Base-by-base conservation (phyloP, 2,888 invertebrate species). In the Pogonocherus hispidulus region DNA sequence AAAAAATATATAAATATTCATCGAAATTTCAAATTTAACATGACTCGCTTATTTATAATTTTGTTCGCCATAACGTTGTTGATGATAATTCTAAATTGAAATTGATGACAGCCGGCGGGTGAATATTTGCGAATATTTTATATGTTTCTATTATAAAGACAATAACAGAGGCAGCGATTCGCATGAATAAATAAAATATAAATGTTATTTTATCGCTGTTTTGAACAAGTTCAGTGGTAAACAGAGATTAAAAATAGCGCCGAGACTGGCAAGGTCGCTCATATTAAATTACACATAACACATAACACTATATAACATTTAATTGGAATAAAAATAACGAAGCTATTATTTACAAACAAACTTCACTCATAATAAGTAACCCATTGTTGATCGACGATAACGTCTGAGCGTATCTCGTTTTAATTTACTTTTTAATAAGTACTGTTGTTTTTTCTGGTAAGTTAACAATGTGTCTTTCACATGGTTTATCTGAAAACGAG, bases 211-310 rank as follows among this genome's bases (percentile, higher is more conserved):
- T 57, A 67, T 67, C 57, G 67, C 57, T 67, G 67, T 71, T 71
- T 64, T 68, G 54, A 63, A 69, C 60, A 59, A 66, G 59, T 69
- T 59, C 51, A 66, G 56, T 62, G 63, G 69, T 72, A 72, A 72
- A 72, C 63, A 72, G 11, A 32, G 52, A 64, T 54, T 73, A 71
- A 67, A 71, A 71, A 69, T 71, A 71, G 67, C 57, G 51, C 52
- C 54, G 16, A 69, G 70, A 71, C 67, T 66, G 70, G 56, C 74
- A 76, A 76, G 76, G 74, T 74, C 72, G 67, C 70, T 52, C 69
- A 63, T 72, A 76, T 74, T 67, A 67, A 66, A 70, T 71, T 72
- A 71, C 69, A 67, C 62, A 66, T 59, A n/a, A n/a, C n/a, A n/a
- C 27, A 27, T 8, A 16, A 14, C 16, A 41, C 41, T 14, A 59